These are phyloP conservation scores for Drosophila birchii DNA, from an alignment of 2,888 invertebrate species.

Conservation along the genomic window DNA sequence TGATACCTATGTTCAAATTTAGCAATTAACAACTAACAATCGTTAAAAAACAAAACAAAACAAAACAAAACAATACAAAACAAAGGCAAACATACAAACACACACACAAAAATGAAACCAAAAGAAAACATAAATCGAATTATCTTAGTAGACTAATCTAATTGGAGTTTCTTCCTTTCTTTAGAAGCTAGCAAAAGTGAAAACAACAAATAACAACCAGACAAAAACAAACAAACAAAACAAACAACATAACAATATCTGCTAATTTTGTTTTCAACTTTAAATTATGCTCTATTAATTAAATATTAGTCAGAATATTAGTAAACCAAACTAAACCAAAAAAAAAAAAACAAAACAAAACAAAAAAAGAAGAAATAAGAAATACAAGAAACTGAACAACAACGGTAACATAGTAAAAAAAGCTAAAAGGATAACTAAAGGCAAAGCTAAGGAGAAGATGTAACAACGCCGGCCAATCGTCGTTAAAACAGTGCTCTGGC, in stretches of 20 bases:
- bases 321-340: conserved; percentile 52
- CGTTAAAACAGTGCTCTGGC: conserved; percentile 38
- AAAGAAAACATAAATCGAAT: conserved; percentile 55
- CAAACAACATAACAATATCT: conserved; percentile 70
- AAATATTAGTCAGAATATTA: conserved; percentile 74
- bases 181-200: conserved; percentile 70
- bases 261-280: conserved; percentile 75
- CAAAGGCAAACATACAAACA: background rate
- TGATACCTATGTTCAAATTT: conserved; percentile 80
- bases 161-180: conserved; percentile 80
- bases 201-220: conserved; percentile 46
- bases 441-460: conserved; percentile 13
- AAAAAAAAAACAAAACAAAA: conserved; percentile 3
- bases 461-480: conserved; percentile 28
- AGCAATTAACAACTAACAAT: conserved; percentile 73
- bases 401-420: conserved; percentile 27
- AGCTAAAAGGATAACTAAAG: conserved; percentile 30
- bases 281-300: conserved; percentile 74
- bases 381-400: conserved; percentile 38
- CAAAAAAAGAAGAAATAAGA: background rate
- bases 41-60: conserved; percentile 58
- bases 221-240: conserved; percentile 45
- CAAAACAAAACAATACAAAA: conserved; percentile 43
- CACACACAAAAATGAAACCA: conserved; percentile 31
- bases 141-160: conserved; percentile 78